Conservation (phyloP, 2,797 vertebrate genomes). For the Cyclura pinguis region DNA sequence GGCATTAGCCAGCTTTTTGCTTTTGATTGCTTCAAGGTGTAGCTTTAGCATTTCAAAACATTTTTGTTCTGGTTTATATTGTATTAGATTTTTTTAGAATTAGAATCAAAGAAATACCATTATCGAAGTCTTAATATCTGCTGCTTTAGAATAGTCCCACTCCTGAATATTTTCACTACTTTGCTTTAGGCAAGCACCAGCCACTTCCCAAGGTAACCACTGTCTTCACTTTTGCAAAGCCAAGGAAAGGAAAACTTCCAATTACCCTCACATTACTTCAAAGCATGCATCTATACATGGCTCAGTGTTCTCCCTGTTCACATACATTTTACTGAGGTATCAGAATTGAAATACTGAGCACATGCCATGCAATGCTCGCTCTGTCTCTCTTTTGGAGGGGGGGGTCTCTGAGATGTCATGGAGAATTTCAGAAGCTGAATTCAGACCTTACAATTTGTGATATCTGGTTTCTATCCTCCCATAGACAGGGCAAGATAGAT, state of each 20-base stretch:
- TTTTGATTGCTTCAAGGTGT: not conserved
- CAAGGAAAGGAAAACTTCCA: no score
- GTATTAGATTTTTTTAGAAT: no score
- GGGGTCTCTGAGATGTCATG: not conserved
- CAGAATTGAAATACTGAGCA: not conserved
- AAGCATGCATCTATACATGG: not conserved
- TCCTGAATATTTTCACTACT: no score
- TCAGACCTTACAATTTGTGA: not conserved
- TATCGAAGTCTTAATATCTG: no score
- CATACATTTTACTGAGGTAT: not conserved
- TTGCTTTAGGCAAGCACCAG: no score
- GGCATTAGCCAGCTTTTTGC: not conserved
- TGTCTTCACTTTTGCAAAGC: no score
- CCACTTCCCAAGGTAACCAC: no score
- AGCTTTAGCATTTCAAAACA: not conserved
- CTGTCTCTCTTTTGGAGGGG: not conserved
- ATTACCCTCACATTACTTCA: no score
- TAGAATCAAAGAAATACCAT: no score
- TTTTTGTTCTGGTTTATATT: not conserved
- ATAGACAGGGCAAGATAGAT: no score
- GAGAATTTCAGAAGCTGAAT: not conserved
- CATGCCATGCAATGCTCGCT: not conserved
- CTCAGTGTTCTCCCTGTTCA: not conserved
- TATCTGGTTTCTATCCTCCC: not conserved
- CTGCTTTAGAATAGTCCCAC: no score